Evolutionary conservation across 2,888 invertebrate genomes (phyloP).

Genomic region (Chesias legatella): DNA sequence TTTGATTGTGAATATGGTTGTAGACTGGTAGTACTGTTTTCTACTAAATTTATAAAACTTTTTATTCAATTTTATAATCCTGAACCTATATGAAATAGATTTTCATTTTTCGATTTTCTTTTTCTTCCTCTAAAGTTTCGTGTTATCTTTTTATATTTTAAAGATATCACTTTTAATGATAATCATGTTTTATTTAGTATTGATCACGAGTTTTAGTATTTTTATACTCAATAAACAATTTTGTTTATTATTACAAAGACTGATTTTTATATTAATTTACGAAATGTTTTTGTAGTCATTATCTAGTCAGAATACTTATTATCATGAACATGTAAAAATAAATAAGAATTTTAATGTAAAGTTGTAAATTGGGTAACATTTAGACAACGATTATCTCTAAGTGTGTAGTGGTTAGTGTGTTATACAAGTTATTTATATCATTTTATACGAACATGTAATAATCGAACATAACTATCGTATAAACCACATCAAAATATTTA

Average conservation of each 20-base stretch:
- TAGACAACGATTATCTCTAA: slow-evolving; percentile 57
- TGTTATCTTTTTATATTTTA: slow-evolving; percentile 9
- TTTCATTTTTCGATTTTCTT: not conserved
- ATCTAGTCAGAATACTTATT: slow-evolving; percentile 36
- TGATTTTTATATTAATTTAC: slow-evolving; percentile 34
- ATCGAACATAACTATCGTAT: slow-evolving; percentile 14
- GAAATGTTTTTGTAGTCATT: slow-evolving; percentile 11
- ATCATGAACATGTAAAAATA: slow-evolving; percentile 31
- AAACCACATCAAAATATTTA: slow-evolving; percentile 9
- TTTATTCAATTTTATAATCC: too few species aligned
- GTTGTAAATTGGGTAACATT: slow-evolving; percentile 53
- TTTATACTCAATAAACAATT: slow-evolving; percentile 8
- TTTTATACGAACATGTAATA: slow-evolving; percentile 28
- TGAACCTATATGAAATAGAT: too few species aligned
- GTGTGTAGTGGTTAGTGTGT: slow-evolving; percentile 24
- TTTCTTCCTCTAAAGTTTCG: not conserved
- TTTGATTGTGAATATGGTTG: slow-evolving; percentile 3
- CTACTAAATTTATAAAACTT: not conserved
- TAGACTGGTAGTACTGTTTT: not conserved
- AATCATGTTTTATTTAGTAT: not conserved
- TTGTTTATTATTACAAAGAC: slow-evolving; percentile 33
- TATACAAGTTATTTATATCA: slow-evolving; percentile 13
- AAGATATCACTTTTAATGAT: too few species aligned
- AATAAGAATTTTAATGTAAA: slow-evolving; percentile 36
- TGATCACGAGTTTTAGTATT: not conserved